Evolutionary conservation across 2,113 vertebrate species (phyloP).

Genomic region (Boulengerochromis microlepis): DNA sequence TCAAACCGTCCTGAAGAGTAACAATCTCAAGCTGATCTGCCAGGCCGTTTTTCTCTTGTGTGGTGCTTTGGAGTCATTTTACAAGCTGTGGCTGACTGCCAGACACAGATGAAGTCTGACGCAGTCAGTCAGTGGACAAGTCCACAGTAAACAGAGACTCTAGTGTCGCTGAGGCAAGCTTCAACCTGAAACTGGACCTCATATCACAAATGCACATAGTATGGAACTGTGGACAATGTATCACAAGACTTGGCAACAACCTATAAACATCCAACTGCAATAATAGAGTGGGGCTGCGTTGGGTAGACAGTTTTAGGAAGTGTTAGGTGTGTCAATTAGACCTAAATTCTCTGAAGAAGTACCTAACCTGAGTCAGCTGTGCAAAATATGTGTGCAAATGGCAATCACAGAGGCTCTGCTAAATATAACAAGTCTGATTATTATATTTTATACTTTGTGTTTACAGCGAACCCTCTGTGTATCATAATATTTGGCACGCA

Average conservation of each 20-base stretch:
- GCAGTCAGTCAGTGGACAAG: constrained; percentile 37
- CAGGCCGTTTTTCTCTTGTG: constrained; percentile 27
- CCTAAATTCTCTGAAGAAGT: neutral
- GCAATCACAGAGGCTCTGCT: neutral
- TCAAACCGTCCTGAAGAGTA: neutral
- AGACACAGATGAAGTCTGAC: constrained; percentile 47
- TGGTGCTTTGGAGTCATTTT: constrained; percentile 48
- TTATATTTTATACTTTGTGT: constrained; percentile 34
- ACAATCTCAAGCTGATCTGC: constrained; percentile 12
- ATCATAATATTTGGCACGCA: constrained; percentile 12
- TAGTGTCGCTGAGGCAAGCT: constrained; percentile 38
- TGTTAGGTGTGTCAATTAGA: neutral
- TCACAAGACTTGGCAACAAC: constrained; percentile 20
- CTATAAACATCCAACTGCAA: constrained; percentile 21
- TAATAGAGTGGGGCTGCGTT: neutral
- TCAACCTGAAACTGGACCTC: constrained; percentile 44
- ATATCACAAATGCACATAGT: constrained; percentile 38
- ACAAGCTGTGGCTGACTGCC: constrained; percentile 56
- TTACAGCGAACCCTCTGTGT: constrained; percentile 46
- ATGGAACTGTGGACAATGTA: constrained; percentile 22
- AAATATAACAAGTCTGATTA: neutral
- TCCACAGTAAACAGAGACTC: constrained; percentile 57
- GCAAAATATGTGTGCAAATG: neutral
- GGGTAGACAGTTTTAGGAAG: neutral
- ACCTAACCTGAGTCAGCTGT: neutral